A percentile compares a stretch with the other conserved stretches of the same genome.
These are phyloP conservation scores for Ophiodon elongatus DNA, from an alignment of 2,113 vertebrate genomes.

Conservation along the genomic window DNA sequence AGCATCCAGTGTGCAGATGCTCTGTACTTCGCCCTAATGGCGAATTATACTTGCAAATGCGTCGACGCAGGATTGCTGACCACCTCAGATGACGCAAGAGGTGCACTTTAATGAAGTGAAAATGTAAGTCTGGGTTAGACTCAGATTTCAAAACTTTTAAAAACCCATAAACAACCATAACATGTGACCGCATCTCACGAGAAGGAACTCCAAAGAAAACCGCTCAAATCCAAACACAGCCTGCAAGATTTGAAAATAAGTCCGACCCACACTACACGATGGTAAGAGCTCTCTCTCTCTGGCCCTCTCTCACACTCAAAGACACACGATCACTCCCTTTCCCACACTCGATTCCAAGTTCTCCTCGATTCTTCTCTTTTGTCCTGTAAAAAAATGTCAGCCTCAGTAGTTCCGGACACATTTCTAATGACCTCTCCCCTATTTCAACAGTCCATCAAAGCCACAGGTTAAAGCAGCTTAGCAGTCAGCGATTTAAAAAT, in stretches of 20 bases:
- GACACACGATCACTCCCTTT: background rate
- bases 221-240: conserved; percentile 7
- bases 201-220: conserved; percentile 25
- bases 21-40: background rate
- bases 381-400: conserved; percentile 39
- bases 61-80: background rate
- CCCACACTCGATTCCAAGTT: background rate
- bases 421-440: conserved; percentile 56
- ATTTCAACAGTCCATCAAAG: conserved; percentile 58
- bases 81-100: background rate
- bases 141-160: conserved; percentile 13
- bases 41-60: background rate
- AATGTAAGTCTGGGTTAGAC: background rate
- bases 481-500: conserved; percentile 39
- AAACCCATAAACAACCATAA: background rate
- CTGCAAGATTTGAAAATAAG: conserved; percentile 14
- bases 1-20: background rate
- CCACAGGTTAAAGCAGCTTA: conserved; percentile 27
- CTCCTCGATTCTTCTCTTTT: conserved; percentile 5
- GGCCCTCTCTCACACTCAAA: background rate
- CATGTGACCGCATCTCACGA: conserved; percentile 8
- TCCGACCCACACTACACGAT: background rate
- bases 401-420: conserved; percentile 30
- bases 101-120: background rate
- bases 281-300: background rate